These are phyloP conservation scores for Axinella damicornis DNA, from an alignment of 37 sponge, comb jelly and placozoan species.

Conservation along the genomic window DNA sequence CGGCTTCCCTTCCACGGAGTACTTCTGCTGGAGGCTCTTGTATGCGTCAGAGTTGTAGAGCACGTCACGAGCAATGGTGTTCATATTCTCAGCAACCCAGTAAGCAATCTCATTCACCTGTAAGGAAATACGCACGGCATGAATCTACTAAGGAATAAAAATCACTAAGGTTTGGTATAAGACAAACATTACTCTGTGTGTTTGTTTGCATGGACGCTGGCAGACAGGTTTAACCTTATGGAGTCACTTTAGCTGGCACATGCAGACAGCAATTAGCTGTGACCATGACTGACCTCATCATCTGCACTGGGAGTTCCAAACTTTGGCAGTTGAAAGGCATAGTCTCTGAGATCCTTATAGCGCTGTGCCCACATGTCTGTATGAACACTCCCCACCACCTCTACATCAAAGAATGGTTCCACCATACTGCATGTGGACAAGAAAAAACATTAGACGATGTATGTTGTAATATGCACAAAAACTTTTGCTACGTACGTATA, in stretches of 20 bases:
- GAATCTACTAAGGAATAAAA: not conserved
- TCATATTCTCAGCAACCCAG: conserved; percentile 52
- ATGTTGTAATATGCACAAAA: too few relatives aligned
- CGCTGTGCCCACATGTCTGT: conserved; percentile 38
- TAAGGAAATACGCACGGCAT: not conserved
- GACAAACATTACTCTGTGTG: too few relatives aligned
- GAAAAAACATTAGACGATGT: too few relatives aligned
- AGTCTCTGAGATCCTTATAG: conserved; percentile 38
- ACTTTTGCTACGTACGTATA: too few relatives aligned
- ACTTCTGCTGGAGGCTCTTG: conserved; percentile 7
- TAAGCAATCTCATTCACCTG: conserved; percentile 51
- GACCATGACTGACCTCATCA: too few relatives aligned
- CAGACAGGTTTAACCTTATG: too few relatives aligned
- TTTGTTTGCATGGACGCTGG: too few relatives aligned
- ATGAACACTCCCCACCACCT: conserved; percentile 30
- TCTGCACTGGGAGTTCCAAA: conserved; percentile 59
- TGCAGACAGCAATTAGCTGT: too few relatives aligned
- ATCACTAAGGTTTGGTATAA: too few relatives aligned
- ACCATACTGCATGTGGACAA: conserved; percentile 23
- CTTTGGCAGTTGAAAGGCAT: conserved; percentile 57
- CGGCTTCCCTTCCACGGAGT: conserved; percentile 20
- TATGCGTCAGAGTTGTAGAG: conserved; percentile 38
- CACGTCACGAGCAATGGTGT: conserved; percentile 27
- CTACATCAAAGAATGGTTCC: conserved; percentile 59
- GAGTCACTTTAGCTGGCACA: too few relatives aligned